phyloP scores from a whole-genome alignment of 37 sponge, comb jelly and placozoan species.

The Ianthella basta region DNA sequence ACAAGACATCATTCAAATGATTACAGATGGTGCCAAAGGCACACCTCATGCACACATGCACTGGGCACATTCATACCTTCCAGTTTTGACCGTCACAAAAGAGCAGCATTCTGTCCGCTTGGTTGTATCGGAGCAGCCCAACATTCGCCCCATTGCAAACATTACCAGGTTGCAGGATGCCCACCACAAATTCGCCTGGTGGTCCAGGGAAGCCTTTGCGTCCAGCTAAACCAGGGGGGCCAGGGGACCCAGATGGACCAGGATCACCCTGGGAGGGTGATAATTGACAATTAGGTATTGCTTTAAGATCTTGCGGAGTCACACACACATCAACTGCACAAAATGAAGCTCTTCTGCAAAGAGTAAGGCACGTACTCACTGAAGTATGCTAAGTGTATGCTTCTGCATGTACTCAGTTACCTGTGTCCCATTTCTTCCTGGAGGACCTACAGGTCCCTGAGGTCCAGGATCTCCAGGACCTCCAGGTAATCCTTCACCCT shows the following conservation, averaged over 20 bases:
- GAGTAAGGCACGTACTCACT: too few species aligned
- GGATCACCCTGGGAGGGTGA: too few species aligned
- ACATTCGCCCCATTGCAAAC: background rate
- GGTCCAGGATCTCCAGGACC: background rate
- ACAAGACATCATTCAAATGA: background rate
- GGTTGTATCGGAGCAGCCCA: background rate
- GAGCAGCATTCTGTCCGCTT: background rate
- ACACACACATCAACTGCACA: background rate
- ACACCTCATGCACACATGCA: too few species aligned
- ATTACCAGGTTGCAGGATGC: background rate
- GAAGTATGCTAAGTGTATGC: too few species aligned
- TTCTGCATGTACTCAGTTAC: background rate
- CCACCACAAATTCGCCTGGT: constrained; percentile 4
- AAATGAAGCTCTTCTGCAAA: too few species aligned
- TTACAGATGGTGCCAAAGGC: background rate
- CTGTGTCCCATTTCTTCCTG: background rate
- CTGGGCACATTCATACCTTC: background rate
- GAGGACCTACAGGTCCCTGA: background rate
- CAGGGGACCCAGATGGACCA: background rate
- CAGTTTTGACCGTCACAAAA: constrained; percentile 30
- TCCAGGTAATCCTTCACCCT: background rate
- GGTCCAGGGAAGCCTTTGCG: constrained; percentile 2
- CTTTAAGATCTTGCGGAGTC: background rate
- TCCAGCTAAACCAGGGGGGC: background rate
- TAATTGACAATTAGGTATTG: too few species aligned